Evolutionary conservation across 2,113 vertebrate genomes (phyloP).

Genomic region (Centrocercus urophasianus): DNA sequence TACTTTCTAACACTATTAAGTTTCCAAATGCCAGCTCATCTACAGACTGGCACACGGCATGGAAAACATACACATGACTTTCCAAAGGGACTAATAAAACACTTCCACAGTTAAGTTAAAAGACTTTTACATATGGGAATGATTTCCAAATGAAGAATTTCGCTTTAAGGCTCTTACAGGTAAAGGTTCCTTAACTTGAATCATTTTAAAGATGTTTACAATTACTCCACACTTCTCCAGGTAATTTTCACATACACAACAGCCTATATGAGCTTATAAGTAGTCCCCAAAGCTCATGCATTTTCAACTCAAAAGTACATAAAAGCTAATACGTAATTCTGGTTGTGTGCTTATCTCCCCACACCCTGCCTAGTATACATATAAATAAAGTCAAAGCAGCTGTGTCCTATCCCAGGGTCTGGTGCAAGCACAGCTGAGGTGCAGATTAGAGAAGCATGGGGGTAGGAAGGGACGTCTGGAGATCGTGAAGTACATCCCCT

Average conservation of each 20-base stretch:
- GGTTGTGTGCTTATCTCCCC: neutral
- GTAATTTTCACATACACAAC: neutral
- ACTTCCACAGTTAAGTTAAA: neutral
- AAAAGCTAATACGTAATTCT: neutral
- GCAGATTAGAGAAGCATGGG: neutral
- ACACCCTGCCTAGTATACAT: neutral
- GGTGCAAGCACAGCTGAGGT: neutral
- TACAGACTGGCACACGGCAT: neutral
- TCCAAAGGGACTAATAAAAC: neutral
- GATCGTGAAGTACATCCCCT: no score
- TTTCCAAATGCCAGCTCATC: conserved; percentile 12
- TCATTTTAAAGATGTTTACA: neutral
- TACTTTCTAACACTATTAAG: neutral
- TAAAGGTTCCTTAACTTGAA: neutral
- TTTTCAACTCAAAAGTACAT: neutral
- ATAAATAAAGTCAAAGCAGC: neutral
- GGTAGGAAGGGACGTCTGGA: no score
- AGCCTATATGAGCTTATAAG: neutral
- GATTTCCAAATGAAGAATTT: neutral
- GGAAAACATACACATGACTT: neutral
- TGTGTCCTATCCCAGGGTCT: neutral
- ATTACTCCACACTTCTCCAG: neutral
- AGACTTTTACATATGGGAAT: neutral
- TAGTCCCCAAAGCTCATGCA: neutral
- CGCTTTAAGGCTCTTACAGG: neutral